Percentiles rank a stretch among this genome's conserved stretches.
Conservation (phyloP, 2,113 vertebrate genomes). For the Tupaia chinensis region DNA sequence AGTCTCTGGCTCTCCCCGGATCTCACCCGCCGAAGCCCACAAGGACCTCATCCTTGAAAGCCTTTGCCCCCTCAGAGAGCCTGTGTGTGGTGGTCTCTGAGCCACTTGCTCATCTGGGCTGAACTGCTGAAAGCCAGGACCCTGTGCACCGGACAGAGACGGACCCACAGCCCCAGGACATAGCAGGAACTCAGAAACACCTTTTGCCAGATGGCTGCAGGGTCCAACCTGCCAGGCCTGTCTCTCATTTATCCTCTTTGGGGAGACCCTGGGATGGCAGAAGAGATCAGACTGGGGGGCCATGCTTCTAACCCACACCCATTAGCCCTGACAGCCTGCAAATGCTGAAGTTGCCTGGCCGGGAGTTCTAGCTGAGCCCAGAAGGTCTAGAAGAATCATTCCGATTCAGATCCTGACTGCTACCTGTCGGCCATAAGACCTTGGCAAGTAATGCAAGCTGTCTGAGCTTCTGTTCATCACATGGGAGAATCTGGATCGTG, state of each 20-base stretch:
- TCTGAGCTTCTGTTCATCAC: neutral
- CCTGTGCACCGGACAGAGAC: accelerated
- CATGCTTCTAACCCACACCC: neutral
- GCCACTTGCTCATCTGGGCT: neutral
- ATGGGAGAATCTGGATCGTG: accelerated
- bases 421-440: neutral
- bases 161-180: neutral
- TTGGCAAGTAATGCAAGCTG: accelerated
- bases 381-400: neutral
- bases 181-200: neutral
- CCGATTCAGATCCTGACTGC: neutral
- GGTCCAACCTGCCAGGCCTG: neutral
- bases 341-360: neutral
- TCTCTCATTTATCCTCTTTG: neutral
- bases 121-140: neutral
- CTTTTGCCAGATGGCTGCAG: accelerated
- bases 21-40: neutral
- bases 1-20: neutral
- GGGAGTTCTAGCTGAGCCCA: accelerated
- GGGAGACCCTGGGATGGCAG: neutral
- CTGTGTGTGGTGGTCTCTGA: neutral
- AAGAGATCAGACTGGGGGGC: neutral
- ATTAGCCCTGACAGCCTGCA: accelerated
- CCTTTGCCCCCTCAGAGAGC: neutral
- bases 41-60: neutral